Evolutionary conservation across 2,888 invertebrate genomes (phyloP).

Genomic region (Cerceris ruficornis): DNA sequence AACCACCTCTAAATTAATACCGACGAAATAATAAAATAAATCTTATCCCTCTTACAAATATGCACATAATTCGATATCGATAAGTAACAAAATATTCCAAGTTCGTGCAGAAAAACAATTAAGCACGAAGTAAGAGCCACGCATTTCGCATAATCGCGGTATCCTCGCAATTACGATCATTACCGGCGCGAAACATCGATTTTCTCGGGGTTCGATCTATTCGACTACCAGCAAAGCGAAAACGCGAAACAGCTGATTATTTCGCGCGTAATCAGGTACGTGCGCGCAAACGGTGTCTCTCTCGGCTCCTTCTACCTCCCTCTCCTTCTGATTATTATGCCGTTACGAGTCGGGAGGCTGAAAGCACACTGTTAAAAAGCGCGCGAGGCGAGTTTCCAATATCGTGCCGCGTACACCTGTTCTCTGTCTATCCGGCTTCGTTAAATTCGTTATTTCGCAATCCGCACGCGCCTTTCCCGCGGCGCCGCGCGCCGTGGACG

Average conservation of each 20-base stretch:
- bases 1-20: too few relatives aligned
- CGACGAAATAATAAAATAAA: too few relatives aligned
- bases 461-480: slow-evolving; percentile 68
- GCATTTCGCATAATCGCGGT: too few relatives aligned
- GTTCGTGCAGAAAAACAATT: too few relatives aligned
- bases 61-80: too few relatives aligned
- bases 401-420: slow-evolving; percentile 58
- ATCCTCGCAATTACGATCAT: not conserved
- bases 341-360: slow-evolving; percentile 27
- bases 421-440: slow-evolving; percentile 61
- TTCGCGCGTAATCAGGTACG: slow-evolving; percentile 23
- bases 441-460: slow-evolving; percentile 71
- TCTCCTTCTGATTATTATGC: slow-evolving; percentile 48
- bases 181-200: not conserved
- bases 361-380: slow-evolving; percentile 48
- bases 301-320: slow-evolving; percentile 6
- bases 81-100: too few relatives aligned
- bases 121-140: too few relatives aligned
- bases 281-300: slow-evolving; percentile 12
- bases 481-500: slow-evolving; percentile 58
- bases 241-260: slow-evolving; percentile 39
- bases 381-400: slow-evolving; percentile 54
- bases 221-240: slow-evolving; percentile 1
- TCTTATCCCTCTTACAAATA: too few relatives aligned
- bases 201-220: slow-evolving; percentile 9